Evolutionary conservation across 2,113 vertebrate genomes (phyloP), one percentile per base, ranked within the genome.

Genomic region (Lathamus discolor): DNA sequence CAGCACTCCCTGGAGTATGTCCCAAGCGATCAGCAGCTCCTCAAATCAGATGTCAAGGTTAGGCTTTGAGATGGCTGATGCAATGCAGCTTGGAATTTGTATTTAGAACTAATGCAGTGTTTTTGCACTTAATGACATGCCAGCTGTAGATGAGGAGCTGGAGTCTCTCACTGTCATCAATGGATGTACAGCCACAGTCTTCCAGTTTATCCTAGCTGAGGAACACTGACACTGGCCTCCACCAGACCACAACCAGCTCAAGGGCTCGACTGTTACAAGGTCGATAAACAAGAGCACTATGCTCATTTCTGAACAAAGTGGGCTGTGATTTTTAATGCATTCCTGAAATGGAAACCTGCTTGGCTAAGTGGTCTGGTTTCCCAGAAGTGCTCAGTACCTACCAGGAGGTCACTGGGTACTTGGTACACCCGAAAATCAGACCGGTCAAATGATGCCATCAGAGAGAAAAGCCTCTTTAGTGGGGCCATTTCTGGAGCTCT

Each of bases 241-340:
- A 39, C 23, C 24, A 52, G 55, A 59, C 10, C 49, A 61, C 62
- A 70, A 28, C 24, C 15, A 70, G 23, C n/a, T 75, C 72, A 49
- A 51, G 55, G 31, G 13, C 23, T 61, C 49, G 20, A 17, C 13
- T 49, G 29, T 67, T 27, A 16, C 2, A 48, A 49, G 37, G 66
- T 31, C 25, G 37, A 46, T 28, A 73, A 88, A 66, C 37, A 64
- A 28, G 37, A 85, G 57, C 0, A 0, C 13, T 37, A 0, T 17
- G 25, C 19, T 83, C 19, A 27, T 49, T 73, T 48, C 37, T 74
- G 62, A 82, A 24, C 33, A 72, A 75, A 25, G 29, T 57, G 29
- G 57, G 27, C 48, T 35, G 49, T 62, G 49, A 52, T 7, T 74
- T 70, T 80, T 74, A 7, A 62, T 22, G 37, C 19, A 12, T 55